A percentile compares a stretch with the other conserved stretches of the same genome.
These are phyloP conservation scores for Zhuqinia jingwanae DNA, from an alignment of 2,888 invertebrate species.

Conservation along the genomic window DNA sequence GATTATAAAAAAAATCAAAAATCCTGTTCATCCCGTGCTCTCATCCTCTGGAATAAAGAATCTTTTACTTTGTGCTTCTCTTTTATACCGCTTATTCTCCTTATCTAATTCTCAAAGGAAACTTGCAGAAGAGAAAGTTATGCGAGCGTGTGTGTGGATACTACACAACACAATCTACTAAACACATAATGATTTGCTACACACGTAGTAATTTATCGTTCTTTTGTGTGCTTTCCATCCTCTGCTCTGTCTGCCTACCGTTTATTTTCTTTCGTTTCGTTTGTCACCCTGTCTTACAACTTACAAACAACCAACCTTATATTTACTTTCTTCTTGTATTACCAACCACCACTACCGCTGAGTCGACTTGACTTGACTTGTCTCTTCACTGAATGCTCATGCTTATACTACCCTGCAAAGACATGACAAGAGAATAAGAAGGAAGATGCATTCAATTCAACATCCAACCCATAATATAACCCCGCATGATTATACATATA, in stretches of 20 bases:
- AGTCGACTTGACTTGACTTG: too few relatives aligned
- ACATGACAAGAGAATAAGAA: background rate
- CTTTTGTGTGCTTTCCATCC: conserved; percentile 43
- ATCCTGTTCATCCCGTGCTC: conserved; percentile 6
- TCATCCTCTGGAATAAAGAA: conserved; percentile 7
- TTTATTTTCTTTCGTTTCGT: background rate
- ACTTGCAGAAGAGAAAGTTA: background rate
- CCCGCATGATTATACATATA: background rate
- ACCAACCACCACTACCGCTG: background rate
- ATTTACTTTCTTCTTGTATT: conserved; percentile 44
- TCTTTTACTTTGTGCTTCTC: conserved; percentile 26
- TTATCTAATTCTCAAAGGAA: conserved; percentile 14
- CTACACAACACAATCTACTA: background rate
- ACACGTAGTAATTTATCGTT: conserved; percentile 60
- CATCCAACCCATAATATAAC: background rate
- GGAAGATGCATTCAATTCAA: background rate
- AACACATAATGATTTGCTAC: conserved; percentile 55
- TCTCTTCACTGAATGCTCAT: too few relatives aligned
- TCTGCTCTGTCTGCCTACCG: background rate
- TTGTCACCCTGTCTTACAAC: background rate
- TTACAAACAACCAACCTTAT: conserved; percentile 10
- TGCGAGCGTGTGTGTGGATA: background rate
- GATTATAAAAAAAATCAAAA: too few relatives aligned
- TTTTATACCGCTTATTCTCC: background rate
- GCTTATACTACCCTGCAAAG: background rate